phyloP scores from a whole-genome alignment of 2,113 vertebrate genomes.

The Myiagra hebetior region DNA sequence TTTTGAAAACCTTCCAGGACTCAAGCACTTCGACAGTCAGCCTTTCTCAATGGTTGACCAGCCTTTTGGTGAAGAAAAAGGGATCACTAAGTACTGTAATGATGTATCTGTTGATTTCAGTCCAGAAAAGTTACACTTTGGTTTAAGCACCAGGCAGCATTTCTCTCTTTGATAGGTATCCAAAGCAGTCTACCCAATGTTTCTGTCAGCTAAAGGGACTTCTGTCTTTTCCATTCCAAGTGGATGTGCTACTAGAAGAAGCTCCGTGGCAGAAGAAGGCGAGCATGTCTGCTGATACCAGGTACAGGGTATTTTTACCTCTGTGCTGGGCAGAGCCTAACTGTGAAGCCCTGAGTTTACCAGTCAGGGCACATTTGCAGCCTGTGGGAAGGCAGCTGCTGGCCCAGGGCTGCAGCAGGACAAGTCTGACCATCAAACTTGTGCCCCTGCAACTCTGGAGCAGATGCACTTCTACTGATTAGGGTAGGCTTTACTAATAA shows the following conservation, averaged over 20 bases:
- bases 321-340: neutral
- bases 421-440: neutral
- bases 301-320: neutral
- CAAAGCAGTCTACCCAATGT: neutral
- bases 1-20: neutral
- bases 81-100: neutral
- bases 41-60: neutral
- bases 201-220: neutral
- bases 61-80: neutral
- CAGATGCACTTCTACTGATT: neutral
- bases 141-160: neutral
- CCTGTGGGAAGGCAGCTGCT: neutral
- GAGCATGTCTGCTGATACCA: neutral
- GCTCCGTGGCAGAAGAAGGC: neutral
- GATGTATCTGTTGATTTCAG: neutral
- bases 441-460: neutral
- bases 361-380: neutral
- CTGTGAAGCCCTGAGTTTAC: accelerated
- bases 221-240: neutral
- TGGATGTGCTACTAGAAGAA: neutral
- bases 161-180: neutral
- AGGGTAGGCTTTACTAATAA: neutral
- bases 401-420: accelerated
- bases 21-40: neutral
- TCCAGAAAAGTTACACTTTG: neutral